Percentiles rank a stretch among this genome's conserved stretches.
phyloP scores from a whole-genome alignment of 2,888 invertebrate genomes.

The Heliconius hortense region DNA sequence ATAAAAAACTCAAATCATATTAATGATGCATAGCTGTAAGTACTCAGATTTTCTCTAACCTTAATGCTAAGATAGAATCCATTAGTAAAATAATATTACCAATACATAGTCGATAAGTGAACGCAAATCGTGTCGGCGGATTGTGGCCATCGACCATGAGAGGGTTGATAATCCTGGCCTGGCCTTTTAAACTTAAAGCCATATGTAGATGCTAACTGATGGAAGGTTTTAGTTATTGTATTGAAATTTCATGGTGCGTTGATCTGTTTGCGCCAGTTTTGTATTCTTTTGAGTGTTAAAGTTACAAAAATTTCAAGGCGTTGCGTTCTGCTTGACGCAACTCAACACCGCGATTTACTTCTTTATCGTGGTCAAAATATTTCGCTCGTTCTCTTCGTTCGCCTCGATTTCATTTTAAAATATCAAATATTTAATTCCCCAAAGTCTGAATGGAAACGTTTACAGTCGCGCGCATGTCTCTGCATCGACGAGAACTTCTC shows the following conservation, averaged over 20 bases:
- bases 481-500: too few relatives aligned
- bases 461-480: too few relatives aligned
- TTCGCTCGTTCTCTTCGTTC: too few relatives aligned
- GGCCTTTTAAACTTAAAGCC: slow-evolving; percentile 39
- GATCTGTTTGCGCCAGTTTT: neutral
- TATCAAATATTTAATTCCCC: too few relatives aligned
- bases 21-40: slow-evolving; percentile 30
- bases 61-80: slow-evolving; percentile 15
- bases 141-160: slow-evolving; percentile 46
- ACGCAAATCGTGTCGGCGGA: slow-evolving; percentile 44
- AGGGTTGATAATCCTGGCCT: slow-evolving; percentile 45
- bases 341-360: too few relatives aligned
- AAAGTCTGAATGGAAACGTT: too few relatives aligned
- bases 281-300: too few relatives aligned
- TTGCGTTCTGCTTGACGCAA: too few relatives aligned
- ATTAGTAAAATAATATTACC: slow-evolving; percentile 33
- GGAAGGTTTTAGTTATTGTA: slow-evolving; percentile 16
- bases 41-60: neutral
- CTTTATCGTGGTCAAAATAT: too few relatives aligned
- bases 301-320: too few relatives aligned
- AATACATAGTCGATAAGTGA: slow-evolving; percentile 39
- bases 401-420: too few relatives aligned
- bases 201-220: slow-evolving; percentile 20
- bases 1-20: neutral
- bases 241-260: neutral